Conservation (phyloP, 2,888 invertebrate species). For the Pasiphila rectangulata region DNA sequence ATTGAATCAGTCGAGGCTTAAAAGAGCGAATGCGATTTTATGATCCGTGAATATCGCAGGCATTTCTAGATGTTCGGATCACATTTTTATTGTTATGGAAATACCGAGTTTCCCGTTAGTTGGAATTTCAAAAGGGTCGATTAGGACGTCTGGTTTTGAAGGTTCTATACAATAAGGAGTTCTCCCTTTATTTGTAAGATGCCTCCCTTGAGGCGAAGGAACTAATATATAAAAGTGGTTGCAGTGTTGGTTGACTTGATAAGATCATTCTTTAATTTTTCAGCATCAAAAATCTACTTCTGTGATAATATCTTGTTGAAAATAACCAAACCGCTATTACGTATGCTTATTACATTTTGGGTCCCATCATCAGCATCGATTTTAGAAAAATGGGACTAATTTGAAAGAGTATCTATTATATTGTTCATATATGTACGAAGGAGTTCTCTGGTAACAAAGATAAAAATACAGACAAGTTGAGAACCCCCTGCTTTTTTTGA, state of each 20-base stretch:
- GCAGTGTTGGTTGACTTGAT: not conserved
- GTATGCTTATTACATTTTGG: no score
- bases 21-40: slow-evolving; percentile 72
- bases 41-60: slow-evolving; percentile 80
- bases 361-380: no score
- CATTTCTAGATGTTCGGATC: slow-evolving; percentile 80
- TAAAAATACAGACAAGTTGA: no score
- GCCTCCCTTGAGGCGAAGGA: slow-evolving; percentile 44
- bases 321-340: no score
- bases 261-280: no score
- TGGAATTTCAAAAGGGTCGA: slow-evolving; percentile 80
- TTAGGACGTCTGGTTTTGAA: slow-evolving; percentile 80
- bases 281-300: no score
- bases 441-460: no score
- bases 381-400: no score
- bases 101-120: slow-evolving; percentile 79
- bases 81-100: slow-evolving; percentile 81
- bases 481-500: no score
- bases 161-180: slow-evolving; percentile 70
- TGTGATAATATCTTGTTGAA: no score
- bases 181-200: slow-evolving; percentile 71
- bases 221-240: not conserved
- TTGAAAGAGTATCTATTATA: no score
- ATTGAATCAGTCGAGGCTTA: slow-evolving; percentile 64
- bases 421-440: no score